Evolutionary conservation across 1,140 invertebrate genomes (phyloP).

Genomic region (Pantala flavescens): DNA sequence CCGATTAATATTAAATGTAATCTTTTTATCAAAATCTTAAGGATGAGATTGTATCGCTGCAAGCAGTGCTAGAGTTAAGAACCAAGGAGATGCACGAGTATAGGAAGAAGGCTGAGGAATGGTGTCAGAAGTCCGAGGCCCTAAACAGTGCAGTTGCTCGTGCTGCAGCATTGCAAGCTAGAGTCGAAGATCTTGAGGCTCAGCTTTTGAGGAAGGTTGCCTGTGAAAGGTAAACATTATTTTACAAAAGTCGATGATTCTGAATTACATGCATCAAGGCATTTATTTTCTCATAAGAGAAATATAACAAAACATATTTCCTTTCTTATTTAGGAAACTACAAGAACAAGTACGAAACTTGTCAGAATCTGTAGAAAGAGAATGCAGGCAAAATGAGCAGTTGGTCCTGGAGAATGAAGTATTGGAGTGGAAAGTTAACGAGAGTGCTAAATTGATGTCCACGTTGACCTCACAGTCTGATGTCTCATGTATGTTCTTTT

Average conservation of each 20-base stretch:
- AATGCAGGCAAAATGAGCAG: slow-evolving; percentile 63
- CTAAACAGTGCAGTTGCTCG: slow-evolving; percentile 42
- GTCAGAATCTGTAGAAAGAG: slow-evolving; percentile 55
- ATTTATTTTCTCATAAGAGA: too few relatives aligned
- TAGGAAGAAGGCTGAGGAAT: slow-evolving; percentile 47
- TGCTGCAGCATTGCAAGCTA: slow-evolving; percentile 46
- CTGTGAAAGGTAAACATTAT: slow-evolving; percentile 38
- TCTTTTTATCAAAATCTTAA: too few relatives aligned
- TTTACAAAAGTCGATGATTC: background rate
- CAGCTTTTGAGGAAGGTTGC: slow-evolving; percentile 49
- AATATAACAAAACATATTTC: too few relatives aligned
- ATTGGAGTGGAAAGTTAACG: slow-evolving; percentile 69
- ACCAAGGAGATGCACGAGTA: slow-evolving; percentile 58
- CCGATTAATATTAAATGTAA: too few relatives aligned
- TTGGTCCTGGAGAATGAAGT: slow-evolving; percentile 75
- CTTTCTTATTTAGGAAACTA: slow-evolving; percentile 37
- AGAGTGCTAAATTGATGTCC: slow-evolving; percentile 52
- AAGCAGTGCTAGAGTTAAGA: slow-evolving; percentile 62
- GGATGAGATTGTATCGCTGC: slow-evolving; percentile 59
- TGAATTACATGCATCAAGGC: too few relatives aligned
- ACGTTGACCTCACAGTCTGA: background rate
- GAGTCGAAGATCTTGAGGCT: slow-evolving; percentile 55
- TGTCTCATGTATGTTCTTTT: background rate
- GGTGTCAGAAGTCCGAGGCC: slow-evolving; percentile 42
- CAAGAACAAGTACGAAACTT: slow-evolving; percentile 55